Base-by-base conservation (phyloP, 2,888 invertebrate species). In the Ashinkailepas kermadecensis region DNA sequence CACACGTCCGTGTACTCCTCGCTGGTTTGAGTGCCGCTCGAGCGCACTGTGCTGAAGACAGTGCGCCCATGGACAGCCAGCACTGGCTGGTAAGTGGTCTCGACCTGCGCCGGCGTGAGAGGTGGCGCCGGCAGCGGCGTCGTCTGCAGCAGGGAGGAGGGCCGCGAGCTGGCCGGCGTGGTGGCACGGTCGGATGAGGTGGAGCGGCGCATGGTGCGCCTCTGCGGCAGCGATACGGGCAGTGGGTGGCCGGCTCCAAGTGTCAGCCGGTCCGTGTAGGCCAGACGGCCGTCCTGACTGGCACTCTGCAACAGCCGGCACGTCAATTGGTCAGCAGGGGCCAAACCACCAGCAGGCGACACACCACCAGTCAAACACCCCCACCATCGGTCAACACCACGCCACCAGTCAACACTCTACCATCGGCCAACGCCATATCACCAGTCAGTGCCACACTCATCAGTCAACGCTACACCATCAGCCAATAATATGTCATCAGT, bases 1-100 rank as follows among this genome's bases (percentile, higher is more conserved):
- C 79, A 79, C 25, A 79, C 79, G 58, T 79, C 79, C 25, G 79
- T 79, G 58, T 79, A 79, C 25, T 79, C 79, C 23, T 79, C 79
- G 25, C 79, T 79, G 23, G 79, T 79, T 58, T 79, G 79, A 6
- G 79, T 79, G 23, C 79, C 79, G 58, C 59, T 79, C 13, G 79
- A 79, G n/a, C 79, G 79, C 58, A 79, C 9, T 4, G 79, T 79
- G 58, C 25, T 25, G 79, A 23, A 58, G 25, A 13, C 23, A 9
- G 23, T 39, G 11, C n/a, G 12, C 25, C 79, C 58, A 58, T 58
- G 15, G n/a, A n/a, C 78, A 7, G 9, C n/a, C 78, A 23, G 23
- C 25, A 23, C 58, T 58, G 57, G 79, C 79, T 57, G 79, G 79
- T 59, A 59, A 7, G 58, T 58, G 15, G 79, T 57, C 79, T 59